Base-by-base conservation (phyloP, 2,113 vertebrate genomes). In the Galbula dea region DNA sequence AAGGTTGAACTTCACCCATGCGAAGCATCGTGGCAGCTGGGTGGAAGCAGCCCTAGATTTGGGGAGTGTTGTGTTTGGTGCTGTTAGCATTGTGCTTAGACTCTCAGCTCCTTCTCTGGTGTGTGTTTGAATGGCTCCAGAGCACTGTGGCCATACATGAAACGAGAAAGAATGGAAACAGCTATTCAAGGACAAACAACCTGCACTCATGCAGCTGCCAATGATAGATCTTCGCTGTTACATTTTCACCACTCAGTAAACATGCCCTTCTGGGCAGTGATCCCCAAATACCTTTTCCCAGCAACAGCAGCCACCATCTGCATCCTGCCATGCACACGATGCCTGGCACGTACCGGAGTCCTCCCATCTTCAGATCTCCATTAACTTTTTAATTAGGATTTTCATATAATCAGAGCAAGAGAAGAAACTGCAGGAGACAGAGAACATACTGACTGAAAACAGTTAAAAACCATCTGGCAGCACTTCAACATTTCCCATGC, bases 171-270 rank as follows among this genome's bases (percentile, higher is more conserved):
- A 14, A 32, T 24, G 43, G 65, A 20, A 57, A 57, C 24, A 45
- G 4, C 59, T 21, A 15, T 5, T 51, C 34, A 55, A 83, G 82
- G 89, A 63, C 68, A 65, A 66, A 39, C 15, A 5, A 4, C 19
- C n/a, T 5, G 3, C 67, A 55, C 2, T 14, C 75, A 15, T 84
- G 91, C 76, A n/a, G 65, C 88, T 86, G 92, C 65, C 83, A 17
- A 8, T 24, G 49, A 5, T 23, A 62, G 73, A 20, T 29, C 46
- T 11, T 11, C 17, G 69, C 36, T 2, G 94, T 94, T 95, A 91
- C 74, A 88, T 49, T 91, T 95, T 67, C 91, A 94, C 91, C 89
- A 74, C 39, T 95, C 1, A 0, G 82, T 80, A 94, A 94, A 96
- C 91, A 92, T n/a, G 46, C 55, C 75, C 91, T 74, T 12, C 82